Conservation (phyloP, 2,113 vertebrate species). For the Odontophorus gujanensis region DNA sequence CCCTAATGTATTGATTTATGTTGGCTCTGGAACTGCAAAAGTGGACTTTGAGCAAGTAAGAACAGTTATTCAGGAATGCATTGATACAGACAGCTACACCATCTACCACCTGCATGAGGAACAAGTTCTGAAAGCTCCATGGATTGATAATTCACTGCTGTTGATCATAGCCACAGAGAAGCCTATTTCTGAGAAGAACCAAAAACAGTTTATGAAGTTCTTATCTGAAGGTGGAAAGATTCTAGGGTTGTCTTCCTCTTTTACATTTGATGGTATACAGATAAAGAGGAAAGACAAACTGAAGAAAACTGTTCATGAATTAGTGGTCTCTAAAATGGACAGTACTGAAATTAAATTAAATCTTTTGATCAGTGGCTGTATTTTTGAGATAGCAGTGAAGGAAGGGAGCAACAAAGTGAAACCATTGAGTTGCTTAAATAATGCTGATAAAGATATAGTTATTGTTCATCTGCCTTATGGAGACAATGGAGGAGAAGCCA, state of each 20-base stretch:
- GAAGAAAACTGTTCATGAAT: constrained; percentile 59
- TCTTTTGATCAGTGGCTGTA: constrained; percentile 78
- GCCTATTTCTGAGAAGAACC: constrained; percentile 70
- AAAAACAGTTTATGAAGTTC: constrained; percentile 82
- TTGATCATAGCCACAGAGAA: constrained; percentile 84
- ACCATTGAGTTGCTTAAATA: constrained; percentile 80
- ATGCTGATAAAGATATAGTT: constrained; percentile 74
- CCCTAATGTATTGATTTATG: constrained; percentile 90
- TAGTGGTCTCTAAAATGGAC: constrained; percentile 81
- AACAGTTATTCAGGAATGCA: constrained; percentile 79
- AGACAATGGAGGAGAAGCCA: constrained; percentile 83
- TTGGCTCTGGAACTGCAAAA: constrained; percentile 65
- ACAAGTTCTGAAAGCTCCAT: constrained; percentile 85
- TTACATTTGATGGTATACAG: constrained; percentile 79
- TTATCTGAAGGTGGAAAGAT: constrained; percentile 87
- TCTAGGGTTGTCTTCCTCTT: constrained; percentile 81
- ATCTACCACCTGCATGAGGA: constrained; percentile 85
- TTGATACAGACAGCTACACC: constrained; percentile 81
- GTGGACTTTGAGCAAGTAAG: constrained; percentile 73
- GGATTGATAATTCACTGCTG: constrained; percentile 86
- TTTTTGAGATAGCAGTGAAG: constrained; percentile 71
- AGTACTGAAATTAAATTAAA: constrained; percentile 76
- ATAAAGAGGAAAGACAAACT: constrained; percentile 61
- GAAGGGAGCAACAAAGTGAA: constrained; percentile 51
- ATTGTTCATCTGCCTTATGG: constrained; percentile 84